Conservation (phyloP, 2,888 invertebrate species). For the Noctua janthina region DNA sequence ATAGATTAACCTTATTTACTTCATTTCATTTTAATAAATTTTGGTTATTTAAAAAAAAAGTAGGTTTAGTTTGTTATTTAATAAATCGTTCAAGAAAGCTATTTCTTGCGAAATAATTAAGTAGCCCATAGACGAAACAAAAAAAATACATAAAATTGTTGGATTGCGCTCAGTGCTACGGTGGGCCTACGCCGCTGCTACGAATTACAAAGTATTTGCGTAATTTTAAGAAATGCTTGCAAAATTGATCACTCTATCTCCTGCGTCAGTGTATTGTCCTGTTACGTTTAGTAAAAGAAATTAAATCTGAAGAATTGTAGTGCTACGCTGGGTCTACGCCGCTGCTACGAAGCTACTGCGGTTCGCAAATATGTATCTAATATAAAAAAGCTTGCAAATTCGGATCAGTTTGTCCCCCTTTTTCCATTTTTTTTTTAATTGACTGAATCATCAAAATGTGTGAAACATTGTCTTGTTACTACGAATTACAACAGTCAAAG, state of each 20-base stretch:
- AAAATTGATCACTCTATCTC: not conserved
- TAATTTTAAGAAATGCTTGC: not conserved
- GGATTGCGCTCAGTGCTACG: slow-evolving; percentile 11
- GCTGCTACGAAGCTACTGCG: slow-evolving; percentile 7
- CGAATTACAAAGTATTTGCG: not conserved
- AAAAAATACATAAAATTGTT: not conserved
- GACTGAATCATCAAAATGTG: no score
- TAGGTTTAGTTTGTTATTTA: not conserved
- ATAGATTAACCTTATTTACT: no score
- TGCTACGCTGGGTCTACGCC: slow-evolving; percentile 12
- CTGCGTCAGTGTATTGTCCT: not conserved
- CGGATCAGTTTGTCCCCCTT: not conserved
- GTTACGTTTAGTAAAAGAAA: no score
- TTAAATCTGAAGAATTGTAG: not conserved
- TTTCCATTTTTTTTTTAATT: not conserved
- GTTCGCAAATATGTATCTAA: not conserved
- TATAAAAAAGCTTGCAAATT: not conserved
- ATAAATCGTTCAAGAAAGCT: not conserved
- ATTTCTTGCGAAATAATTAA: not conserved
- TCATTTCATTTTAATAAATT: no score
- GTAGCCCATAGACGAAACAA: not conserved
- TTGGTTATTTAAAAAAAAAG: no score
- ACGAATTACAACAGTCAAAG: not conserved
- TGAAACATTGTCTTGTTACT: not conserved
- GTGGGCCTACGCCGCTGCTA: slow-evolving; percentile 3